Conservation (phyloP, 2,113 vertebrate species). For the Charadrius vociferus region DNA sequence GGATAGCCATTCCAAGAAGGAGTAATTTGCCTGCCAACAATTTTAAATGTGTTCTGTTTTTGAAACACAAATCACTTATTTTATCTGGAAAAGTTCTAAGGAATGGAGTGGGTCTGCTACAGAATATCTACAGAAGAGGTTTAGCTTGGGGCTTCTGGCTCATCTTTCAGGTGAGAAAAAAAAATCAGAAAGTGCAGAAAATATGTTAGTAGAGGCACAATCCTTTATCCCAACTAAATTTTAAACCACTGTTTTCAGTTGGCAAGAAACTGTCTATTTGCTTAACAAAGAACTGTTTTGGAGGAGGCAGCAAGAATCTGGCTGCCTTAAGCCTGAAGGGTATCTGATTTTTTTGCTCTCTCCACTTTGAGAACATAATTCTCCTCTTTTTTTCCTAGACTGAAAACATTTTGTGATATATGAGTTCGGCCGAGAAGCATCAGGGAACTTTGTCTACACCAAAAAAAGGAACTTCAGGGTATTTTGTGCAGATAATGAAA, state of each 20-base stretch:
- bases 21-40: not conserved
- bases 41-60: not conserved
- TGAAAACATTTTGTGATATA: constrained; percentile 41
- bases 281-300: not conserved
- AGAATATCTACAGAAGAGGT: not conserved
- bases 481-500: constrained; percentile 63
- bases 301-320: not conserved
- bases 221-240: not conserved
- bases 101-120: not conserved
- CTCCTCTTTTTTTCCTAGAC: not conserved
- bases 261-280: not conserved
- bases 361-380: not conserved
- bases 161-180: not conserved
- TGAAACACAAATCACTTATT: not conserved
- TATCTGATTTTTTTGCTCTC: not conserved
- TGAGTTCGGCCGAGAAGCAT: not conserved
- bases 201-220: not conserved
- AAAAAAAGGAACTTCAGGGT: constrained; percentile 42
- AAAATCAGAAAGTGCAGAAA: not conserved
- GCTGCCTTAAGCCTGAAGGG: not conserved
- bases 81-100: not conserved
- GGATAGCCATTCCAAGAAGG: not conserved
- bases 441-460: constrained; percentile 16
- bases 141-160: not conserved
- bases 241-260: not conserved